These are phyloP conservation scores for Boloria selene DNA, from an alignment of 2,888 invertebrate genomes.

Conservation along the genomic window DNA sequence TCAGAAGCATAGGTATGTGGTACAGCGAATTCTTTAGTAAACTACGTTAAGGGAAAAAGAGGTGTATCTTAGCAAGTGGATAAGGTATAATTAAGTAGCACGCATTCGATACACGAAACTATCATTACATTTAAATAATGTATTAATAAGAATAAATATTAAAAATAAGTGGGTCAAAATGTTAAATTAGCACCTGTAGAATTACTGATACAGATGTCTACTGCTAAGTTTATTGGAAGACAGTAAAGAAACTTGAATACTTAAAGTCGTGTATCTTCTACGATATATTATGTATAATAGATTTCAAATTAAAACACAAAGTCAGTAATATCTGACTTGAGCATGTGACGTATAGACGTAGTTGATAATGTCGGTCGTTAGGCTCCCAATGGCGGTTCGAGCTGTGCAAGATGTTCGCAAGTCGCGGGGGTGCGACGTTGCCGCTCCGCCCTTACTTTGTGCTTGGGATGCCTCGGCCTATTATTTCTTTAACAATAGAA, in stretches of 20 bases:
- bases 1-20: slow-evolving; percentile 49
- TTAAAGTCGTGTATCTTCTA: slow-evolving; percentile 8
- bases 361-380: not conserved
- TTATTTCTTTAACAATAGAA: slow-evolving; percentile 27
- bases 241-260: slow-evolving; percentile 58
- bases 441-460: slow-evolving; percentile 44
- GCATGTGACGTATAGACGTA: not conserved
- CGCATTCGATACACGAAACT: slow-evolving; percentile 23
- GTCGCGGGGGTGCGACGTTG: slow-evolving; percentile 49
- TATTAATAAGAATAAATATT: slow-evolving; percentile 25
- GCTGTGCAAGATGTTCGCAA: slow-evolving; percentile 37
- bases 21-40: slow-evolving; percentile 50
- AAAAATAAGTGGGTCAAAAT: slow-evolving; percentile 31
- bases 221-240: slow-evolving; percentile 74
- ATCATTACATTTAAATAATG: slow-evolving; percentile 17
- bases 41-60: slow-evolving; percentile 44
- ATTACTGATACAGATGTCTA: slow-evolving; percentile 58
- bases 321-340: not conserved
- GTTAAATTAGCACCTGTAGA: slow-evolving; percentile 68
- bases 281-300: not conserved
- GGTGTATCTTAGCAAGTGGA: slow-evolving; percentile 22
- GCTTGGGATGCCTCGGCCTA: slow-evolving; percentile 19
- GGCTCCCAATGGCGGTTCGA: not conserved
- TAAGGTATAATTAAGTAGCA: slow-evolving; percentile 28
- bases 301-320: not conserved